Base-by-base conservation (phyloP, 2,797 vertebrate genomes). In the Lagocephalus sceleratus region DNA sequence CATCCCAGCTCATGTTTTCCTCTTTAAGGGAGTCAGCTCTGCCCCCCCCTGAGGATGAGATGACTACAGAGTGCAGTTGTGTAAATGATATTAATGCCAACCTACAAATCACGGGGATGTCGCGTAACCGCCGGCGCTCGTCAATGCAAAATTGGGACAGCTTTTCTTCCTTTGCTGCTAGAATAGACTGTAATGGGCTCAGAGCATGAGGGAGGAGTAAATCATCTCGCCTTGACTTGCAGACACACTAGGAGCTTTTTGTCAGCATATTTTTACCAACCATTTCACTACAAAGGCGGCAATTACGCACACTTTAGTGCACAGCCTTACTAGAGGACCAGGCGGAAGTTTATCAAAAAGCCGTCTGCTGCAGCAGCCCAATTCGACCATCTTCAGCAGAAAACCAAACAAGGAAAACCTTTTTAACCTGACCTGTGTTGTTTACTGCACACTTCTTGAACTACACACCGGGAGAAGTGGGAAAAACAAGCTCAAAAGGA, bases 371-470 rank as follows among this genome's bases (percentile, higher is more conserved):
- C 40, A 25, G 19, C 0, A 12, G 29, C 12, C 14, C 10, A 20
- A 35, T 35, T 47, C 21, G 9, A 10, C 46, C 69, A 46, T 71
- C 32, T 20, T 53, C 20, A 62, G 51, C 48, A 48, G 45, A 51
- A 66, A 68, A 35, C 62, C 54, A 79, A 67, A 69, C 61, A 63
- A 66, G 77, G 63, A 69, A 60, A 67, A 63, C n/a, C 0, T 61
- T 51, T 60, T 47, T 57, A 51, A 58, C 32, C 58, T 41, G 38
- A 47, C 62, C 49, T 20, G n/a, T 29, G 55, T 57, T 61, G 62
- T 57, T 81, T 62, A 51, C 55, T n/a, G 43, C 25, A 40, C 57
- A 38, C 44, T 19, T 61, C 23, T 26, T 42, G 51, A 8, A 60
- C 22, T 48, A 25, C 54, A 39, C 1, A 1, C 25, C 16, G 21